Base-by-base conservation (phyloP, 2,113 vertebrate species). In the Syngnathus floridae region DNA sequence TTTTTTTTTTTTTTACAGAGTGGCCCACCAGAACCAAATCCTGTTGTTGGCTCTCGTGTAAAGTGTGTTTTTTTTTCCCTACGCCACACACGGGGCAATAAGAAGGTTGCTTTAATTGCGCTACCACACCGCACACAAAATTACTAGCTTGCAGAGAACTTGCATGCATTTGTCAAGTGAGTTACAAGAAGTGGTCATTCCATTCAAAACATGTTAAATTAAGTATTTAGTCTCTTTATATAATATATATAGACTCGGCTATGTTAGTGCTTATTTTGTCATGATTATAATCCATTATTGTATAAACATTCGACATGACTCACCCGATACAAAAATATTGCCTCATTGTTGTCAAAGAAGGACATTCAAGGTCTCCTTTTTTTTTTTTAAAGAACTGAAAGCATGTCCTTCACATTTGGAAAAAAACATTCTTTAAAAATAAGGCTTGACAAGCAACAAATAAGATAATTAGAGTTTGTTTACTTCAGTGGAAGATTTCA, bases 1-100 rank as follows among this genome's bases (percentile, higher is more conserved):
- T 59, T 73, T 75, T 84, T 82, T 57, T 82, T 84, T 69, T 84
- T 78, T 82, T 82, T 79, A 74, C 82, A 76, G 70, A 73, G 68
- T 77, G 74, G 65, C 74, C 60, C 66, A 66, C 66, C 65, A 75
- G 79, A 31, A 82, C 79, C 78, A 78, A 75, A 83, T 80, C 83
- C 83, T 80, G 78, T 84, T 78, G 83, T 83, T 85, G 82, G 80
- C 81, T 82, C 58, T 78, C 76, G 75, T 77, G 73, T 77, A 76
- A 84, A 81, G 73, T 48, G 3, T 48, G n/a, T 48, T 66, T 70
- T 66, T 60, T 64, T 77, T 74, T 69, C 69, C 76, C 77, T 80
- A 77, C 75, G 77, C 81, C 76, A 84, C 79, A 84, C 76, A 78
- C 80, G 77, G 60, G 43, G 64, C 3, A 61, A 59, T 61, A 74